A percentile compares a stretch with the other conserved stretches of the same genome.
Evolutionary conservation across 2,797 vertebrate species (phyloP).

Genomic region (Bovichtus diacanthus): DNA sequence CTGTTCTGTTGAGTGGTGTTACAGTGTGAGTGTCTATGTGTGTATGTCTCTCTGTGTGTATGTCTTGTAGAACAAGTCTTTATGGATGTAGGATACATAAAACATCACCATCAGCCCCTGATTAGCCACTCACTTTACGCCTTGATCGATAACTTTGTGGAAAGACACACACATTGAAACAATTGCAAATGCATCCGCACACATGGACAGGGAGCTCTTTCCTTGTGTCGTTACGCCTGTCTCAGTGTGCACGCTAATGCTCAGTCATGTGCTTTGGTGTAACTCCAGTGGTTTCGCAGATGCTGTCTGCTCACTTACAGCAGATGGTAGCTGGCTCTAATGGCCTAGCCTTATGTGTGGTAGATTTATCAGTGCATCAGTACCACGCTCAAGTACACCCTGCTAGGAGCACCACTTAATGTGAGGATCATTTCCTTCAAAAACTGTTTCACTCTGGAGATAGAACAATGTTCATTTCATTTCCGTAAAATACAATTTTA

Average conservation of each 20-base stretch:
- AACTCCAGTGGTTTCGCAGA: conserved; percentile 89
- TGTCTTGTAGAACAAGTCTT: conserved; percentile 86
- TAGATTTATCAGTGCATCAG: conserved; percentile 75
- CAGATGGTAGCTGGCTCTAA: conserved; percentile 98
- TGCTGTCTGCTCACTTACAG: conserved; percentile 93
- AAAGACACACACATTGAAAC: conserved; percentile 73
- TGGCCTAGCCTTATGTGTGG: conserved; percentile 92
- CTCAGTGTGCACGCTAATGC: conserved; percentile 66
- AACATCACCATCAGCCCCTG: conserved; percentile 88
- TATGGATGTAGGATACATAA: conserved; percentile 90
- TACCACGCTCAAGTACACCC: conserved; percentile 53
- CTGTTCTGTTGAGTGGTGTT: conserved; percentile 89
- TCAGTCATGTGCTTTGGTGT: conserved; percentile 77
- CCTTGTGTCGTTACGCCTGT: conserved; percentile 61
- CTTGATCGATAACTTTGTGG: conserved; percentile 79
- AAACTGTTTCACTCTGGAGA: conserved; percentile 23
- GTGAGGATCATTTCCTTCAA: conserved; percentile 38
- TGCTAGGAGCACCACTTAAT: conserved; percentile 49
- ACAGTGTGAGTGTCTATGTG: conserved; percentile 70
- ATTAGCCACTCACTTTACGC: conserved; percentile 84
- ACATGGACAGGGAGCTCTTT: conserved; percentile 54
- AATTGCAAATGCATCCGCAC: conserved; percentile 73
- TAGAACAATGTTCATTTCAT: conserved; percentile 1
- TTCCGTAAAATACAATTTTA: neutral
- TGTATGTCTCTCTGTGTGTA: conserved; percentile 62